Percentiles rank a stretch among this genome's conserved stretches.
These are phyloP conservation scores for Caenorhabditis sp. DNA, from an alignment of 2,888 invertebrate species.

Conservation along the genomic window DNA sequence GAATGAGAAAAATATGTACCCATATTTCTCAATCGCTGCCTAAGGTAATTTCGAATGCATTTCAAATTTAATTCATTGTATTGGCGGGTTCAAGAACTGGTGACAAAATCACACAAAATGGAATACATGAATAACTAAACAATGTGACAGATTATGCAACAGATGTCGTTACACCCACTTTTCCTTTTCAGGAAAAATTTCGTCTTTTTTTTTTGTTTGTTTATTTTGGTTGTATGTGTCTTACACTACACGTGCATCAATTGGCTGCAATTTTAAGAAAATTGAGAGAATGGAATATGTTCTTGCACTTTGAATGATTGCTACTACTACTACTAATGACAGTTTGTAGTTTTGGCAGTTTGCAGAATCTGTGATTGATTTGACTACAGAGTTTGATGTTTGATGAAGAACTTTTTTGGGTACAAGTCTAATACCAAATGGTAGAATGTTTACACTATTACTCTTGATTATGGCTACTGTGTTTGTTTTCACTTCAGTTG, in stretches of 20 bases:
- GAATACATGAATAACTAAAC: conserved; percentile 40
- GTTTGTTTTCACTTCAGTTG: too few relatives aligned
- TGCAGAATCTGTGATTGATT: too few relatives aligned
- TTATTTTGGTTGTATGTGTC: neutral
- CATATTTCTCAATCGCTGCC: neutral
- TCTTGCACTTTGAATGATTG: too few relatives aligned
- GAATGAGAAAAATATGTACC: neutral
- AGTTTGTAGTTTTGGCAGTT: too few relatives aligned
- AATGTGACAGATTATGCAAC: conserved; percentile 38
- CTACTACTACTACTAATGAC: too few relatives aligned
- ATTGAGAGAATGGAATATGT: too few relatives aligned
- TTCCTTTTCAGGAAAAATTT: neutral
- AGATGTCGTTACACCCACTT: conserved; percentile 28
- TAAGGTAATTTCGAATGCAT: conserved; percentile 3
- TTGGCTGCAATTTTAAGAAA: too few relatives aligned
- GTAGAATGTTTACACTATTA: too few relatives aligned
- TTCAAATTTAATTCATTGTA: neutral
- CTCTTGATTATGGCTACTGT: too few relatives aligned
- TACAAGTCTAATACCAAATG: too few relatives aligned
- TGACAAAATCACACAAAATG: neutral
- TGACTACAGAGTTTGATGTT: too few relatives aligned
- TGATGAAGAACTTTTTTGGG: too few relatives aligned
- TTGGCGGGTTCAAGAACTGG: conserved; percentile 16
- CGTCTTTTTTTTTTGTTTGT: conserved; percentile 1
- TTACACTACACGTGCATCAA: neutral